phyloP scores from a whole-genome alignment of 2,888 invertebrate species.

The Diarsia brunnea region DNA sequence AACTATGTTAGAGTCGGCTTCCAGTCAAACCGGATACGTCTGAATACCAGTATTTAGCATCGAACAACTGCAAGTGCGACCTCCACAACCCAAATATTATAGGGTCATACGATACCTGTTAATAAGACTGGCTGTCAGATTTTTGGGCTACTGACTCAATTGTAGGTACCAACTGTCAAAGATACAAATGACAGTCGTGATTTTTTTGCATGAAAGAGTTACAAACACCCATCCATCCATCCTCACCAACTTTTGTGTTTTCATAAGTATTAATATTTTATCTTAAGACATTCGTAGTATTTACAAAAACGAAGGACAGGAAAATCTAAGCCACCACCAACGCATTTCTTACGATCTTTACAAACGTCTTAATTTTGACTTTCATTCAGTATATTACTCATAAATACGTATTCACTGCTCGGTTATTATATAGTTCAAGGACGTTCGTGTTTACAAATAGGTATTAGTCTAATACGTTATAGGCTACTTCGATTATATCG shows the following conservation, averaged over 20 bases:
- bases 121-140: neutral
- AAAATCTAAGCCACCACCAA: neutral
- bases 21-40: neutral
- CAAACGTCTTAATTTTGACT: constrained; percentile 9
- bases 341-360: neutral
- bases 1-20: neutral
- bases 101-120: neutral
- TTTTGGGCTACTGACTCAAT: neutral
- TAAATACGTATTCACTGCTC: constrained; percentile 8
- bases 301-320: neutral
- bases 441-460: constrained; percentile 12
- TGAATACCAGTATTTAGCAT: neutral
- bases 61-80: neutral
- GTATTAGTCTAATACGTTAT: neutral
- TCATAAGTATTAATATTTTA: no score
- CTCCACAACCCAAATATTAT: neutral
- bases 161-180: neutral
- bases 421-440: constrained; percentile 13
- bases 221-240: neutral
- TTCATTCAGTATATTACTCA: constrained; percentile 8
- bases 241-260: neutral
- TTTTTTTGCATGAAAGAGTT: neutral
- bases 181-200: neutral
- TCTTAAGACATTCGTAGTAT: neutral
- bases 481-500: neutral